Evolutionary conservation across 1,140 invertebrate genomes (phyloP).

Genomic region (Limonius californicus): DNA sequence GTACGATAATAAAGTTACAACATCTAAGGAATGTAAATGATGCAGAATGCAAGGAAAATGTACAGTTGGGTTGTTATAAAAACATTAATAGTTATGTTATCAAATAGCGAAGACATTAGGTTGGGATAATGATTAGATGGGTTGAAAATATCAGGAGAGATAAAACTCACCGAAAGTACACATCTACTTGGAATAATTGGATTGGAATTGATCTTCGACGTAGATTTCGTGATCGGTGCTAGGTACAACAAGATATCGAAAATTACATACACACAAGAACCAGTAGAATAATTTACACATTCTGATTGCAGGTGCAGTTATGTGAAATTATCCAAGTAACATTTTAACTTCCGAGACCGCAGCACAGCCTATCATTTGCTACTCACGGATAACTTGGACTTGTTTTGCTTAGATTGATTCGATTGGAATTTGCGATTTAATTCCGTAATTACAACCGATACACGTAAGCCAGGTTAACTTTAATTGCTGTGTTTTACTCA

Average conservation of each 20-base stretch:
- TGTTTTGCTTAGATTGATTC: constrained; percentile 37
- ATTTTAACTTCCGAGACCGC: constrained; percentile 42
- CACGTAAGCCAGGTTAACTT: constrained; percentile 27
- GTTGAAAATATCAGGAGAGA: no score
- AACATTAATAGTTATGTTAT: no score
- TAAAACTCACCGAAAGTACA: no score
- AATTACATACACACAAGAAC: constrained; percentile 34
- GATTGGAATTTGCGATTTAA: constrained; percentile 39
- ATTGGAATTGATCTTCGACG: neutral
- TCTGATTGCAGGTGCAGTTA: constrained; percentile 43
- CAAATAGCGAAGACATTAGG: no score
- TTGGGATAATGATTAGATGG: no score
- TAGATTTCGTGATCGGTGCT: constrained; percentile 37
- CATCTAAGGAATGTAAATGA: no score
- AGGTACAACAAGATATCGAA: constrained; percentile 38
- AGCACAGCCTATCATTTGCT: constrained; percentile 39
- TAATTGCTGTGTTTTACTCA: constrained; percentile 31
- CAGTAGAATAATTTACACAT: constrained; percentile 41
- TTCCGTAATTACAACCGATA: constrained; percentile 29
- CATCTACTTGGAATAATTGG: no score
- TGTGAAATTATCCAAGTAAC: constrained; percentile 40
- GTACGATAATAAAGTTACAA: no score
- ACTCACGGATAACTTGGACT: constrained; percentile 27
- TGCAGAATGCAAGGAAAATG: no score
- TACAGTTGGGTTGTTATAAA: no score